Conservation (phyloP, 2,797 vertebrate species). For the Otus scops region DNA sequence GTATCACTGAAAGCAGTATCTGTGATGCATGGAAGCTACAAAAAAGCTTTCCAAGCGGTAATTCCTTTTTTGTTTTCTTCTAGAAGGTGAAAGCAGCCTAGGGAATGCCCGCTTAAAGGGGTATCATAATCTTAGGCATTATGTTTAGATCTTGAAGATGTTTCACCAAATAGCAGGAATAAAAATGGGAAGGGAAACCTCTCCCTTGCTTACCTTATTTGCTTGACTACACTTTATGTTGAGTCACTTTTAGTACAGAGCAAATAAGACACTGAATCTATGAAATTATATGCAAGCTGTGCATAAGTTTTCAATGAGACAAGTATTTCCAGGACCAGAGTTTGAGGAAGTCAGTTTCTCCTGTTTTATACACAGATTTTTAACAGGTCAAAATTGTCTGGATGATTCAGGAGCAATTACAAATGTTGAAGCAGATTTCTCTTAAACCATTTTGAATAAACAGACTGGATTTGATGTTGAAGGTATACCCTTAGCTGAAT, state of each 20-base stretch:
- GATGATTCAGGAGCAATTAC: neutral
- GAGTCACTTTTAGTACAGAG: neutral
- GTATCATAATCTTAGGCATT: neutral
- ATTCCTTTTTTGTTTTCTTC: neutral
- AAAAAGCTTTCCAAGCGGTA: neutral
- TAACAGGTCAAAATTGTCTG: neutral
- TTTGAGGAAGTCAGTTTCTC: neutral
- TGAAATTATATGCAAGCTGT: neutral
- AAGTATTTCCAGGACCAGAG: neutral
- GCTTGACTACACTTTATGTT: neutral
- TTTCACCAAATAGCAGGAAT: neutral
- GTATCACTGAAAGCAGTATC: neutral
- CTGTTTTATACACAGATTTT: neutral
- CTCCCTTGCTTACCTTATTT: neutral
- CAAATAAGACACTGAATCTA: neutral
- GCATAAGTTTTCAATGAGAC: neutral
- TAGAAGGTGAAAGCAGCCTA: neutral
- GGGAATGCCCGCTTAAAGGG: neutral
- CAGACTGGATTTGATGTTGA: neutral
- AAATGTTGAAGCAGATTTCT: neutral
- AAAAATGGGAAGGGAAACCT: constrained; percentile 8
- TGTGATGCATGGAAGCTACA: neutral
- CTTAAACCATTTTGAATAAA: neutral
- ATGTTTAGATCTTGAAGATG: neutral
- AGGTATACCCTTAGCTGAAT: neutral